A percentile compares a stretch with the other conserved stretches of the same genome.
These are phyloP conservation scores for Gambelia wislizenii DNA, from an alignment of 2,797 vertebrate genomes.

Conservation along the genomic window DNA sequence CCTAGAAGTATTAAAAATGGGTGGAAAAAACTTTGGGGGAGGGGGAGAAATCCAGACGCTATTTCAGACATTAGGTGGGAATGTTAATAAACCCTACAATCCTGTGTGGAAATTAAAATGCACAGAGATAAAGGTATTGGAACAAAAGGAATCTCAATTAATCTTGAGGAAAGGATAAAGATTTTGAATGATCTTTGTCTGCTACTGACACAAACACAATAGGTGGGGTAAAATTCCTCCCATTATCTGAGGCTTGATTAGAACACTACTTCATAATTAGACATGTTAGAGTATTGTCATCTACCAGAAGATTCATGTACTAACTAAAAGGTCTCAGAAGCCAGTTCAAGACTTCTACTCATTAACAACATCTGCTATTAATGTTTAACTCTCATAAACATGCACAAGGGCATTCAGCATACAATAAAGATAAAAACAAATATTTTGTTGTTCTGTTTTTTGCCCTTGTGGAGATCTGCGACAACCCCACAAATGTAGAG, in stretches of 20 bases:
- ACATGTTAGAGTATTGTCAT: constrained; percentile 69
- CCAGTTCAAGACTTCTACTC: constrained; percentile 67
- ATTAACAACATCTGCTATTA: constrained; percentile 74
- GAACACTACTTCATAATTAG: constrained; percentile 64
- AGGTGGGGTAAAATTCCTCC: constrained; percentile 71
- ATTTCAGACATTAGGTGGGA: constrained; percentile 34
- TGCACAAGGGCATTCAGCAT: constrained; percentile 64
- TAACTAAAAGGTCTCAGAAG: constrained; percentile 70
- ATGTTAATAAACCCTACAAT: constrained; percentile 12
- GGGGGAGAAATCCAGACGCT: constrained; percentile 38
- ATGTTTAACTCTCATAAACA: constrained; percentile 74
- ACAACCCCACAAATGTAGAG: neutral
- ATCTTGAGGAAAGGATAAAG: constrained; percentile 62
- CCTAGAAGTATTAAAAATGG: constrained; percentile 74
- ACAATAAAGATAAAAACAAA: constrained; percentile 68
- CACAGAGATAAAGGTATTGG: constrained; percentile 38
- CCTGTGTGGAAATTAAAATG: neutral
- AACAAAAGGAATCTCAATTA: constrained; percentile 59
- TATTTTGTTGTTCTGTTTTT: constrained; percentile 63
- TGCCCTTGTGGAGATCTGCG: constrained; percentile 29
- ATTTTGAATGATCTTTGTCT: constrained; percentile 66
- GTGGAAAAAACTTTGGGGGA: constrained; percentile 60
- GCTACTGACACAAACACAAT: constrained; percentile 72
- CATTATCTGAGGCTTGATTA: constrained; percentile 74
- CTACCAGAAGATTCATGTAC: constrained; percentile 75